Conservation (phyloP, 2,888 invertebrate species). For the Pocota personata region DNA sequence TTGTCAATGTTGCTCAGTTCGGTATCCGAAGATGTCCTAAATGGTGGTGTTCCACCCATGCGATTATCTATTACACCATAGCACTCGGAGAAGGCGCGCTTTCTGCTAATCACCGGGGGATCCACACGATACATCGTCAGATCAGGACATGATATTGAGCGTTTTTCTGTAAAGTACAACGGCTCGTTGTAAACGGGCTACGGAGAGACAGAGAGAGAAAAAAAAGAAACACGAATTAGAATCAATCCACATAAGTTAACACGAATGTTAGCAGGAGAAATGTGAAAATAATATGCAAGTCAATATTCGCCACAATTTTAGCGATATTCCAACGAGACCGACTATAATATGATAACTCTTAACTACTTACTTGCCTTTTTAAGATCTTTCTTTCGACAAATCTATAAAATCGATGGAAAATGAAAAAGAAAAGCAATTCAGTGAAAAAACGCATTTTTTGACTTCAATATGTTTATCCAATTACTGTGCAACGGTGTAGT, state of each 20-base stretch:
- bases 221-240: constrained; percentile 3
- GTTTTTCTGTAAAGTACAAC: constrained; percentile 81
- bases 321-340: background rate
- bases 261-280: constrained; percentile 32
- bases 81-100: constrained; percentile 87
- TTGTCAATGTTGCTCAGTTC: constrained; percentile 91
- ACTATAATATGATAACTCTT: background rate
- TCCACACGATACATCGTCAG: constrained; percentile 86
- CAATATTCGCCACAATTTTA: background rate
- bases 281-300: background rate
- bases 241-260: constrained; percentile 37
- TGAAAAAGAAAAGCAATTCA: background rate
- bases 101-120: constrained; percentile 83
- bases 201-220: constrained; percentile 63
- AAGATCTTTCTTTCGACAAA: constrained; percentile 5
- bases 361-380: constrained; percentile 22
- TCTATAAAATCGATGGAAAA: background rate
- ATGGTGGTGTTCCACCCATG: constrained; percentile 72
- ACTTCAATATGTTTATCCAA: background rate
- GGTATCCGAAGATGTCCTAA: constrained; percentile 89
- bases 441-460: background rate
- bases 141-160: constrained; percentile 88
- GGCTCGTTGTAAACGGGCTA: constrained; percentile 91
- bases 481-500: constrained; percentile 6
- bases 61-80: constrained; percentile 81